Conservation (phyloP, 1,140 invertebrate genomes). For the Orius laevigatus region DNA sequence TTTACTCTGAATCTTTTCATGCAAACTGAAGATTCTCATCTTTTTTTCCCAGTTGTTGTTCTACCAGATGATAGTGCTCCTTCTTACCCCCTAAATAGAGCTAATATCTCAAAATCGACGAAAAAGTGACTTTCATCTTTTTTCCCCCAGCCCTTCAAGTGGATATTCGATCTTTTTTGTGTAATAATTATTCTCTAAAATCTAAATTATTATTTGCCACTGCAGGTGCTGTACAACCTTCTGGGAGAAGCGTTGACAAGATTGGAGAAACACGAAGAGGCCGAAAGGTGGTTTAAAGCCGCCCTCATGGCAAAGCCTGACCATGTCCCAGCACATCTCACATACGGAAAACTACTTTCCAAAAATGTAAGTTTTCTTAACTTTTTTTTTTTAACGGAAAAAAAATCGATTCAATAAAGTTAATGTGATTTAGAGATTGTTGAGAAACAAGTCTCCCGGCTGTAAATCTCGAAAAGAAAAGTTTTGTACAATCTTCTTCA, state of each 20-base stretch:
- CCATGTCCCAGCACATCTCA: slow-evolving; percentile 58
- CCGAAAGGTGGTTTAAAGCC: slow-evolving; percentile 43
- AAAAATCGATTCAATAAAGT: not conserved
- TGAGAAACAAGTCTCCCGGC: no score
- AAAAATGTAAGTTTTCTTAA: slow-evolving; percentile 55
- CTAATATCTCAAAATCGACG: no score
- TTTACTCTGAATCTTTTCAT: no score
- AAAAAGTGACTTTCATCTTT: no score
- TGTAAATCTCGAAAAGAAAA: not conserved
- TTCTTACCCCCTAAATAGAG: no score
- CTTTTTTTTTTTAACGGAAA: not conserved
- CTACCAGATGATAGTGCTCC: no score
- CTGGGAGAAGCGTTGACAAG: slow-evolving; percentile 29
- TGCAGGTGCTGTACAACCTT: slow-evolving; percentile 26
- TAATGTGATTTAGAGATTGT: not conserved
- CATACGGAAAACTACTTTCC: slow-evolving; percentile 76
- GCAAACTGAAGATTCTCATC: no score
- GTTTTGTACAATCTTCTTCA: not conserved
- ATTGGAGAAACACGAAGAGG: slow-evolving; percentile 34
- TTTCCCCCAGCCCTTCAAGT: no score
- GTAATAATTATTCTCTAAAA: no score
- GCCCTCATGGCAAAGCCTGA: slow-evolving; percentile 40
- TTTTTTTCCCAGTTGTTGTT: no score
- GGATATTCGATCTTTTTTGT: no score
- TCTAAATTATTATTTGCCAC: slow-evolving; percentile 12